Evolutionary conservation across 2,888 invertebrate species (phyloP).

Genomic region (Dasypolia templi): DNA sequence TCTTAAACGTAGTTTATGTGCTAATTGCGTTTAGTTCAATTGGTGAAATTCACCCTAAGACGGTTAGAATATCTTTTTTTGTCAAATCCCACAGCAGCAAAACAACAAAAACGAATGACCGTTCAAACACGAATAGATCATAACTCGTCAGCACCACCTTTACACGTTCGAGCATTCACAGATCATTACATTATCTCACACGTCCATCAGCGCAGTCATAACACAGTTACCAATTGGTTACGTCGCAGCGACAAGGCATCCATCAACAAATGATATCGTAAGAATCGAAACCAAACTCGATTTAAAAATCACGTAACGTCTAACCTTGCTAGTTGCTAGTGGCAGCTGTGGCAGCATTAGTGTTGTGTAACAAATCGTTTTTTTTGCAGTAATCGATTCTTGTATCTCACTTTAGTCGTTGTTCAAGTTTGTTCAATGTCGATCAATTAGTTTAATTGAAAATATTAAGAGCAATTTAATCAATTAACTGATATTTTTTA

Average conservation of each 20-base stretch:
- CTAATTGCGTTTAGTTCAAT: too few relatives aligned
- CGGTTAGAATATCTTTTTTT: not conserved
- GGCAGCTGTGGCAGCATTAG: constrained; percentile 61
- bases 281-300: constrained; percentile 72
- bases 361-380: constrained; percentile 68
- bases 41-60: too few relatives aligned
- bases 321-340: constrained; percentile 77
- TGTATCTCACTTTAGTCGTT: constrained; percentile 23
- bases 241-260: constrained; percentile 67
- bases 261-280: constrained; percentile 71
- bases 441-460: constrained; percentile 63
- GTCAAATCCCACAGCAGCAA: not conserved
- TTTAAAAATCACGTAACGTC: constrained; percentile 77
- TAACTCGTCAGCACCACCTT: constrained; percentile 37
- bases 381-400: constrained; percentile 60
- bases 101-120: constrained; percentile 28
- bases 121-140: constrained; percentile 23
- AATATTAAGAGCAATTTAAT: constrained; percentile 55
- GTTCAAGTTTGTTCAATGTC: constrained; percentile 43
- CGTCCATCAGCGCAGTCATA: constrained; percentile 61
- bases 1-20: too few relatives aligned
- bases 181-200: constrained; percentile 63
- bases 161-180: constrained; percentile 47
- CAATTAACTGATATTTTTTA: constrained; percentile 32
- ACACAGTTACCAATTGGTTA: constrained; percentile 70